phyloP scores from a whole-genome alignment of 2,888 invertebrate species.

The Drosophila incognita region DNA sequence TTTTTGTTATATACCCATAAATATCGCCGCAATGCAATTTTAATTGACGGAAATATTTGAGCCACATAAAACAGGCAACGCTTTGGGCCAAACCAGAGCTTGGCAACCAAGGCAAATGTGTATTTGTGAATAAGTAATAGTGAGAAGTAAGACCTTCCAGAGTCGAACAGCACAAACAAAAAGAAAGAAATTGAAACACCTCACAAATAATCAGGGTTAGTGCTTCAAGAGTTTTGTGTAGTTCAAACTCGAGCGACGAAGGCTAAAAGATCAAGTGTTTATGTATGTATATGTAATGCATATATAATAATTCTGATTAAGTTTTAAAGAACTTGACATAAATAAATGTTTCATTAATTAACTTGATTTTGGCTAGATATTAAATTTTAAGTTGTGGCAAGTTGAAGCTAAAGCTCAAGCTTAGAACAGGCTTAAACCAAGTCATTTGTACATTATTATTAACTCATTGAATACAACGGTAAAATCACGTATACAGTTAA shows the following conservation, averaged over 20 bases:
- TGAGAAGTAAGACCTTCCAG: slow-evolving; percentile 45
- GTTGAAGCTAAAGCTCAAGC: background rate
- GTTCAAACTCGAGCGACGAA: background rate
- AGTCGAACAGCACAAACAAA: slow-evolving; percentile 10
- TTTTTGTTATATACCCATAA: slow-evolving; percentile 4
- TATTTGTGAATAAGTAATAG: background rate
- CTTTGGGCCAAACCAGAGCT: slow-evolving; percentile 22
- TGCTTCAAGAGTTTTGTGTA: slow-evolving; percentile 9
- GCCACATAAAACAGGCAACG: slow-evolving; percentile 56
- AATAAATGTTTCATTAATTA: background rate
- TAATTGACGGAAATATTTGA: slow-evolving; percentile 63
- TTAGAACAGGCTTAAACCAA: background rate
- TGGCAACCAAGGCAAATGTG: slow-evolving; percentile 16
- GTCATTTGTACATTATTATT: background rate
- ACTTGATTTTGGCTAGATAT: background rate
- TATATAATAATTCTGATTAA: too few relatives aligned
- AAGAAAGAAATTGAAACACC: slow-evolving; percentile 6
- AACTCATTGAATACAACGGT: background rate
- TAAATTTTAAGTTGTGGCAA: background rate
- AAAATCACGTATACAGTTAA: slow-evolving; percentile 9
- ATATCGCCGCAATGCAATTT: slow-evolving; percentile 54
- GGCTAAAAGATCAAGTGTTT: background rate
- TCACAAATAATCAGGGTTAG: slow-evolving; percentile 18
- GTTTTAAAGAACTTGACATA: background rate
- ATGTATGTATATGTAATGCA: too few relatives aligned